These are phyloP conservation scores for Eristalinus sepulchralis DNA, from an alignment of 2,888 invertebrate genomes.

Conservation along the genomic window DNA sequence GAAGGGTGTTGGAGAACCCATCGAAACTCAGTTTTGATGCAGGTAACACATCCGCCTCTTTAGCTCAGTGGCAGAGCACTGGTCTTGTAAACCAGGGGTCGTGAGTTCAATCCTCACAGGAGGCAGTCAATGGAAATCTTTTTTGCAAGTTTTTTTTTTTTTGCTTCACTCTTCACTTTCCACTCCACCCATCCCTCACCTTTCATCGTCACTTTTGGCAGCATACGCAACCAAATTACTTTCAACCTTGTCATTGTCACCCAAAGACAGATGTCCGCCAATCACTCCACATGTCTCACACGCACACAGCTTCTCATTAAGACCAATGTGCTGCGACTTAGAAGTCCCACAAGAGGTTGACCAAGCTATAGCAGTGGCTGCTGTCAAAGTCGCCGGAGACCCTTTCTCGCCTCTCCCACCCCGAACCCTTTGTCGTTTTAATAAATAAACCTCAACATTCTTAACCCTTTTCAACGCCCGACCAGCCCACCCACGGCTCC, in stretches of 20 bases:
- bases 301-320: background rate
- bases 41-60: conserved; percentile 84
- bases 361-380: conserved; percentile 15
- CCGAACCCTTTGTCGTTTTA: conserved; percentile 41
- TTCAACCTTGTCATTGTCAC: background rate
- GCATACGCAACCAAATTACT: background rate
- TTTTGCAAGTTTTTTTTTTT: background rate
- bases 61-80: conserved; percentile 96
- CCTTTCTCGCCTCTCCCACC: background rate
- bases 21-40: background rate
- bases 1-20: background rate
- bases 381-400: background rate
- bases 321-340: background rate
- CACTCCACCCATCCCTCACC: background rate
- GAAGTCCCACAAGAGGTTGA: conserved; percentile 43
- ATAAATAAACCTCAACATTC: conserved; percentile 53
- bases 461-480: conserved; percentile 62
- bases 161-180: background rate
- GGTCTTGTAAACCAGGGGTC: conserved; percentile 96
- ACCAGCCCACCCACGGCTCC: background rate
- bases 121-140: conserved; percentile 82
- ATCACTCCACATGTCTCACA: background rate
- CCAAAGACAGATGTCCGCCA: background rate
- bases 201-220: background rate
- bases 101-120: conserved; percentile 95